These are phyloP conservation scores for Apotomis turbidana DNA, from an alignment of 2,888 invertebrate species.

Conservation along the genomic window DNA sequence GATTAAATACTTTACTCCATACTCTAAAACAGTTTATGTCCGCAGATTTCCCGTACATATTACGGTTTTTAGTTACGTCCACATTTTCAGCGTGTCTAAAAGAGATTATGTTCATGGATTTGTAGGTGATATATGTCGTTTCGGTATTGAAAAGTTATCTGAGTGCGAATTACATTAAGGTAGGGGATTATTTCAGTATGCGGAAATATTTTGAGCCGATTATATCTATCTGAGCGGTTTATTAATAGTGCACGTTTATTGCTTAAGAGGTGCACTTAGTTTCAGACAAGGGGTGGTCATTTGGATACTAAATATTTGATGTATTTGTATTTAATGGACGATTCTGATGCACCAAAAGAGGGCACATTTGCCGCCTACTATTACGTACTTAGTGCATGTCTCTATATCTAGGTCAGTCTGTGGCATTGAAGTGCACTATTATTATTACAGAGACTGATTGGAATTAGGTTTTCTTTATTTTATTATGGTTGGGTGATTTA, in stretches of 20 bases:
- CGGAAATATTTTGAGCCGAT: not conserved
- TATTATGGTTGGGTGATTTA: no score
- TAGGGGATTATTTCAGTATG: not conserved
- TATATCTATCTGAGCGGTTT: not conserved
- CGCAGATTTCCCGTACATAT: not conserved
- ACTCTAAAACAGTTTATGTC: not conserved
- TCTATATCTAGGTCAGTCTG: no score
- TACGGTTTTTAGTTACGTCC: not conserved
- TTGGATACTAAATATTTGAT: no score
- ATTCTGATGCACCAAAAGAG: no score
- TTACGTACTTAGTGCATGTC: no score
- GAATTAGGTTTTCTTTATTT: no score
- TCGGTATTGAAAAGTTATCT: not conserved
- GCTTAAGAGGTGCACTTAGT: not conserved
- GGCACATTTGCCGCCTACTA: no score
- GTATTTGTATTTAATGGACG: no score
- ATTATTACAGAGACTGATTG: no score
- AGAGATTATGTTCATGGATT: not conserved
- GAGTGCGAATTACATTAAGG: not conserved
- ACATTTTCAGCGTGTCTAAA: not conserved
- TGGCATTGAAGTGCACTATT: no score
- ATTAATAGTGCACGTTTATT: not conserved
- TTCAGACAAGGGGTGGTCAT: no score
- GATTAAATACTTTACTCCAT: slow-evolving; percentile 10
- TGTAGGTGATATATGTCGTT: not conserved